These are phyloP conservation scores for Drosophila cardini DNA, from an alignment of 1,140 invertebrate genomes.

Conservation along the genomic window DNA sequence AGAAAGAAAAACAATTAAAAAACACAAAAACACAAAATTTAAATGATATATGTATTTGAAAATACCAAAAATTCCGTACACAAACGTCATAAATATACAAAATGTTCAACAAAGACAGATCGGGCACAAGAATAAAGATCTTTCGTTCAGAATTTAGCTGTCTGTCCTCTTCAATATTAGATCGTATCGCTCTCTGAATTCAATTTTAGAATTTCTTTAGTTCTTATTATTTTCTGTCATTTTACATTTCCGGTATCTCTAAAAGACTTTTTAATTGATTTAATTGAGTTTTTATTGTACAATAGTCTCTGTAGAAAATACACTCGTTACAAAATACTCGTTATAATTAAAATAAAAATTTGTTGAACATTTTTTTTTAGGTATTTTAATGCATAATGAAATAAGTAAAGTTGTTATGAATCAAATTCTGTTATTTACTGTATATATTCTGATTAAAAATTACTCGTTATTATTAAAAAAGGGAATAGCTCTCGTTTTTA, in stretches of 20 bases:
- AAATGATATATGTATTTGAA: constrained; percentile 25
- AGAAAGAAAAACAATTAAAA: neutral
- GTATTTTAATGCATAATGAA: no score
- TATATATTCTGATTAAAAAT: no score
- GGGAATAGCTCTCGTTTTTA: neutral
- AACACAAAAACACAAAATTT: neutral
- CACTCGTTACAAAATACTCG: neutral
- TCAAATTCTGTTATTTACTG: no score
- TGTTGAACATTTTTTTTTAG: no score
- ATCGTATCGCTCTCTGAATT: neutral
- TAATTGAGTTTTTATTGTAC: neutral
- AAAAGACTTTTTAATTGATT: neutral
- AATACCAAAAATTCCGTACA: constrained; percentile 34
- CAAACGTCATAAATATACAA: constrained; percentile 27
- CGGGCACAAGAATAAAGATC: constrained; percentile 7
- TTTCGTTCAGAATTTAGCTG: neutral
- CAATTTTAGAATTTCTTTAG: constrained; percentile 9
- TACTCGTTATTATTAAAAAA: neutral
- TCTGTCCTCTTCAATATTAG: neutral
- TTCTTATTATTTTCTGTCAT: neutral
- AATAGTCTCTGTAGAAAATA: neutral
- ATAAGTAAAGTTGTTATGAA: no score
- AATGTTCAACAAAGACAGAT: neutral
- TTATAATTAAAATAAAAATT: neutral
- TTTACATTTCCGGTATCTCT: neutral